Evolutionary conservation across 1,140 invertebrate species (phyloP).

Genomic region (Geopemphigus sp.): DNA sequence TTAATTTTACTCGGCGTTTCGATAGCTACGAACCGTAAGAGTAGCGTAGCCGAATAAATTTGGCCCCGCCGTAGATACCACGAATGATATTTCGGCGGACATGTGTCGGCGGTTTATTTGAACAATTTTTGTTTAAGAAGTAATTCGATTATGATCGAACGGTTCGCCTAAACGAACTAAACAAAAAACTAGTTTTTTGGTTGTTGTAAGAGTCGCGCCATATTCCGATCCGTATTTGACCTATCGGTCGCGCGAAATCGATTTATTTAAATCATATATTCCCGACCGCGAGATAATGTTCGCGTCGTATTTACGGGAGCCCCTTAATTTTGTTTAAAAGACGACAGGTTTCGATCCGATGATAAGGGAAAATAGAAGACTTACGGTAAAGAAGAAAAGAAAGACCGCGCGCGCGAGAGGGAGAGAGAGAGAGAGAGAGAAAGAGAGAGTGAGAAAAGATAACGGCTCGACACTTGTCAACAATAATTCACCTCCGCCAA

Average conservation of each 20-base stretch:
- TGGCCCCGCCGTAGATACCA: too few species aligned
- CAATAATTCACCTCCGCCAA: constrained; percentile 45
- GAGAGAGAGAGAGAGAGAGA: background rate
- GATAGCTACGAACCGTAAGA: too few species aligned
- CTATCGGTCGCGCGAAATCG: background rate
- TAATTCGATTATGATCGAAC: too few species aligned
- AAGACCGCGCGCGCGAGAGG: background rate
- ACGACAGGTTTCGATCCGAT: constrained; percentile 29
- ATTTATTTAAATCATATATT: constrained; percentile 2
- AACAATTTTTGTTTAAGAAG: too few species aligned
- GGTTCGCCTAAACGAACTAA: too few species aligned
- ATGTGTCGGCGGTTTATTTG: too few species aligned
- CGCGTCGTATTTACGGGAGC: background rate
- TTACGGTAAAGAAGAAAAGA: constrained; percentile 1
- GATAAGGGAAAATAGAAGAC: constrained; percentile 38
- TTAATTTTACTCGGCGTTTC: too few species aligned
- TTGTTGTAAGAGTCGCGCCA: too few species aligned
- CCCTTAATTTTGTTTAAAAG: constrained; percentile 47
- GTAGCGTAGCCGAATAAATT: too few species aligned
- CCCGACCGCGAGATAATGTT: background rate
- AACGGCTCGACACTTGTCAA: constrained; percentile 46
- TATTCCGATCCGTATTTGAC: background rate
- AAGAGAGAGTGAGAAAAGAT: constrained; percentile 12
- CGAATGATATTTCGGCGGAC: too few species aligned
- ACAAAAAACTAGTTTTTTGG: too few species aligned